Evolutionary conservation across 2,113 vertebrate species (phyloP), one percentile per base, ranked within the genome.

Genomic region (Gasterosteus aculeatus): DNA sequence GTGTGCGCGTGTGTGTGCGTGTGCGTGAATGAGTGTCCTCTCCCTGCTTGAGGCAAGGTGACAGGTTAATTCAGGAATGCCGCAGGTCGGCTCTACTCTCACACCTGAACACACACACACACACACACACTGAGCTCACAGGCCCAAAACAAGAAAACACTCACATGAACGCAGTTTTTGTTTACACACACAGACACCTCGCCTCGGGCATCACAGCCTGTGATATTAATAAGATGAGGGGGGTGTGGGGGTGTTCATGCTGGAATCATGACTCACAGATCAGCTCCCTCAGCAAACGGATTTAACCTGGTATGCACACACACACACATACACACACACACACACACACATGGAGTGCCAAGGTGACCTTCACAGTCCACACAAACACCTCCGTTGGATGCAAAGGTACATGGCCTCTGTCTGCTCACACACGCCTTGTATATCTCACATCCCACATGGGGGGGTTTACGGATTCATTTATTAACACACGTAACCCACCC

Each of bases 11-110:
- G 41, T 38, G 35, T 57, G 15, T 7, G 26, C 46, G 41, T 62
- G 64, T 18, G 12, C 64, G 72, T 54, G 38, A 64, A 1, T 66
- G 14, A 57, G 57, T 64, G 38, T 57, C 9, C 63, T 69, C 39
- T 67, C 46, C 38, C 31, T 53, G 67, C 85, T 72, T n/a, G 19
- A 85, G 84, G 80, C 72, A 58, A 83, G 68, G 77, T 81, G 58
- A 85, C 79, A 70, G 86, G 87, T 89, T 84, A 85, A 81, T 86
- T 88, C 72, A 81, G 80, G 86, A 71, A 39, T 16, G 67, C 56
- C 18, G 10, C 67, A 57, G 51, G 73, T 74, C 64, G 62, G 49
- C 63, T 60, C 41, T 75, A 35, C 33, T 51, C 73, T 77, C 64
- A 70, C 64, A 75, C 60, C 46, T 54, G n/a, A 54, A 69, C 67